Percentiles rank a stretch among this genome's conserved stretches.
Evolutionary conservation across 2,888 invertebrate species (phyloP).

Genomic region (Drosophila neonasuta): DNA sequence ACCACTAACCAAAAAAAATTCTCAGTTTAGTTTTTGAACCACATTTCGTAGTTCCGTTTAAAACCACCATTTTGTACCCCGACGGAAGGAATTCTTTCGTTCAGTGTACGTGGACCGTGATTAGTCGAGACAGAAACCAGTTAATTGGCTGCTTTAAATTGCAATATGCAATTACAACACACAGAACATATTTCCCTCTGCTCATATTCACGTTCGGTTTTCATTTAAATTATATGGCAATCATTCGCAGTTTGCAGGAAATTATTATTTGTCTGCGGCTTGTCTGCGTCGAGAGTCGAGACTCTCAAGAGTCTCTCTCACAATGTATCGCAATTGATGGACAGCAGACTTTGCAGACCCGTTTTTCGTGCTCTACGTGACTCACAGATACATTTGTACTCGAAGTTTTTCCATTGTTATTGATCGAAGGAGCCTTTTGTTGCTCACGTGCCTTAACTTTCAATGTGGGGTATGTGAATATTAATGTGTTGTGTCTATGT

Average conservation of each 20-base stretch:
- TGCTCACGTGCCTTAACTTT: conserved; percentile 46
- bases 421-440: conserved; percentile 26
- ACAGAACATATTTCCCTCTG: conserved; percentile 24
- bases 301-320: conserved; percentile 5
- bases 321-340: conserved; percentile 19
- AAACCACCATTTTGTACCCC: background rate
- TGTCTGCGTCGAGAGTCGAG: conserved; percentile 49
- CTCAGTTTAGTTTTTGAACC: too few species aligned
- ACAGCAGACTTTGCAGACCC: conserved; percentile 12
- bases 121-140: conserved; percentile 20
- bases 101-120: conserved; percentile 21
- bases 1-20: too few species aligned
- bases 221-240: conserved; percentile 53
- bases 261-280: conserved; percentile 67
- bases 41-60: background rate
- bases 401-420: conserved; percentile 39
- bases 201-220: conserved; percentile 42
- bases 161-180: conserved; percentile 42
- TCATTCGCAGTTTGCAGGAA: conserved; percentile 53
- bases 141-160: conserved; percentile 29
- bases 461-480: conserved; percentile 39
- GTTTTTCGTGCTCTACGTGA: conserved; percentile 40
- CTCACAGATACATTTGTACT: conserved; percentile 11
- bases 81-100: background rate
- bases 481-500: conserved; percentile 36